Evolutionary conservation across 2,797 vertebrate genomes (phyloP).

Genomic region (Sebastes taczanowskii): DNA sequence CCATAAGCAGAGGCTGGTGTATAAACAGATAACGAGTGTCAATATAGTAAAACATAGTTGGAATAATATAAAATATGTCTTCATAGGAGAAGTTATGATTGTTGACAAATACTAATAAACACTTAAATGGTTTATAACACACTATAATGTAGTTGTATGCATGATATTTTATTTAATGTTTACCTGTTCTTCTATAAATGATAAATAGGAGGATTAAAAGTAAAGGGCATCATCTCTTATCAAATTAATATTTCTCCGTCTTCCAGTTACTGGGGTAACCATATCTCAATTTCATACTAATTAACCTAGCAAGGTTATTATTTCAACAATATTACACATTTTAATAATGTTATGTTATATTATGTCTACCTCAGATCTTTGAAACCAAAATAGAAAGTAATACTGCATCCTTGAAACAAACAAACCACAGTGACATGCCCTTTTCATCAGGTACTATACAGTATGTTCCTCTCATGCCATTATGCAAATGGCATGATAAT

Average conservation of each 20-base stretch:
- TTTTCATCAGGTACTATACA: constrained; percentile 17
- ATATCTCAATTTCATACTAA: neutral
- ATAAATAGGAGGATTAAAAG: neutral
- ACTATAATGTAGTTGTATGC: neutral
- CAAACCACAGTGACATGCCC: constrained; percentile 3
- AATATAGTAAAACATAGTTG: neutral
- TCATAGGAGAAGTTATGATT: neutral
- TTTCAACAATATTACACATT: neutral
- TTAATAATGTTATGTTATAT: neutral
- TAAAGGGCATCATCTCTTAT: neutral
- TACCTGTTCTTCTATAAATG: neutral
- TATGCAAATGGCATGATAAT: neutral
- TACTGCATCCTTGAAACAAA: constrained; percentile 9
- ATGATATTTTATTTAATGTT: neutral
- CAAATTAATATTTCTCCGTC: neutral
- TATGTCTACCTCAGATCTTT: constrained; percentile 13
- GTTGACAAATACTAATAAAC: neutral
- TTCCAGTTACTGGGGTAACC: neutral
- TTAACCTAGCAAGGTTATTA: neutral
- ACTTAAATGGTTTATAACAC: neutral
- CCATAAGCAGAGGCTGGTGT: neutral
- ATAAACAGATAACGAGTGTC: neutral
- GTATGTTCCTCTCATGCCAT: neutral
- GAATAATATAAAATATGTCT: neutral
- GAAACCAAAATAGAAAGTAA: neutral